phyloP scores from a whole-genome alignment of 2,888 invertebrate species.

The Ypsolopha scabrella region DNA sequence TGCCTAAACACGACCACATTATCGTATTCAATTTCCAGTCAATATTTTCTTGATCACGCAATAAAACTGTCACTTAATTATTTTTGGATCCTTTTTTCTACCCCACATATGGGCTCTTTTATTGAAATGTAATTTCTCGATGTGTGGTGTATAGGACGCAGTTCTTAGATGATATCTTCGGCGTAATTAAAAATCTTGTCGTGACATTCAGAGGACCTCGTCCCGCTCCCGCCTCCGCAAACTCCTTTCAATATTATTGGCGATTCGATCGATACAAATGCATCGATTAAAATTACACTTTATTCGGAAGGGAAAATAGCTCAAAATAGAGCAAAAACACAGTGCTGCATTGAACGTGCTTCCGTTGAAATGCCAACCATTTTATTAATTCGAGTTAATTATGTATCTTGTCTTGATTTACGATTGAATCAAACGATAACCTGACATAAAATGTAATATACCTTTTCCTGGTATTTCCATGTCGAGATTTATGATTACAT shows the following conservation, averaged over 20 bases:
- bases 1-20: conserved; percentile 8
- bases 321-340: conserved; percentile 54
- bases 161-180: conserved; percentile 65
- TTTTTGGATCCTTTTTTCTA: conserved; percentile 22
- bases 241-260: conserved; percentile 63
- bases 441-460: conserved; percentile 66
- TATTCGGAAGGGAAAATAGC: conserved; percentile 63
- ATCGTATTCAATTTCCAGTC: conserved; percentile 5
- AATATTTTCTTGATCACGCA: conserved; percentile 28
- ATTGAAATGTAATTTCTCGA: conserved; percentile 63
- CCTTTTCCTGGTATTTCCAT: conserved; percentile 64
- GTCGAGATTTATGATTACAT: conserved; percentile 65
- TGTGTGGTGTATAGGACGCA: conserved; percentile 52
- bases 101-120: conserved; percentile 15
- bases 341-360: conserved; percentile 62
- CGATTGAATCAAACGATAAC: conserved; percentile 71
- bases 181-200: conserved; percentile 71
- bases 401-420: conserved; percentile 72
- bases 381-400: conserved; percentile 71
- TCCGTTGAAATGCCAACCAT: conserved; percentile 70
- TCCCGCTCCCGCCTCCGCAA: conserved; percentile 49
- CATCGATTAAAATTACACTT: conserved; percentile 66
- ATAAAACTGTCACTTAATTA: conserved; percentile 39
- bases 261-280: conserved; percentile 69
- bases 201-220: conserved; percentile 61